phyloP scores from a whole-genome alignment of 2,888 invertebrate genomes.

The Eilema caniola region DNA sequence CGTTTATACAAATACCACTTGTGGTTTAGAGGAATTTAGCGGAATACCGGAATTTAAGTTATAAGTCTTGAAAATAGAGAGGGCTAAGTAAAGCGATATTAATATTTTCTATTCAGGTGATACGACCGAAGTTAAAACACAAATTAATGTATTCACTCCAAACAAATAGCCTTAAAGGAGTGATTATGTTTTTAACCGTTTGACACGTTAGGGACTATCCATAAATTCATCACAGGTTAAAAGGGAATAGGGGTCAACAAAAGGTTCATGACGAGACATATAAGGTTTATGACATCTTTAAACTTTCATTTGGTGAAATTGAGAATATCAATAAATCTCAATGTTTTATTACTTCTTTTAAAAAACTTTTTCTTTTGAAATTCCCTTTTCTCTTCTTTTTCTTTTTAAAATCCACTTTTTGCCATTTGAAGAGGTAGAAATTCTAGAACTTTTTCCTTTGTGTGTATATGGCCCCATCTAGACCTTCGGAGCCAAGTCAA shows the following conservation, averaged over 20 bases:
- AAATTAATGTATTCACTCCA: not conserved
- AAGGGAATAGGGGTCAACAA: conserved; percentile 1
- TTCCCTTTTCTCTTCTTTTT: too few species aligned
- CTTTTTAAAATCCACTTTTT: too few species aligned
- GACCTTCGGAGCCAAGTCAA: not conserved
- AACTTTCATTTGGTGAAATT: not conserved
- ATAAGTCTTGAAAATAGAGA: not conserved
- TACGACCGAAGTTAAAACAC: not conserved
- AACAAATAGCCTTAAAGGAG: not conserved
- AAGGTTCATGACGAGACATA: not conserved
- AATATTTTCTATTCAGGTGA: not conserved
- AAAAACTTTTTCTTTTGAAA: too few species aligned
- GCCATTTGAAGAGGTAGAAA: too few species aligned
- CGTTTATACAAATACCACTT: too few species aligned
- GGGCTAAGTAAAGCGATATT: not conserved
- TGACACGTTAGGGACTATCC: conserved; percentile 1
- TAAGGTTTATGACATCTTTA: not conserved
- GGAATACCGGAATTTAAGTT: not conserved
- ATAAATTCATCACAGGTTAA: conserved; percentile 1
- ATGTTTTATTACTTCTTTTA: not conserved
- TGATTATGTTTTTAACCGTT: conserved; percentile 1
- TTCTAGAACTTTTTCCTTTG: too few species aligned
- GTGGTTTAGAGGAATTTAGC: too few species aligned
- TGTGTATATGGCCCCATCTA: too few species aligned
- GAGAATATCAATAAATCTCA: not conserved